Conservation (phyloP, 2,797 vertebrate genomes). For the Ambastaia sidthimunki region DNA sequence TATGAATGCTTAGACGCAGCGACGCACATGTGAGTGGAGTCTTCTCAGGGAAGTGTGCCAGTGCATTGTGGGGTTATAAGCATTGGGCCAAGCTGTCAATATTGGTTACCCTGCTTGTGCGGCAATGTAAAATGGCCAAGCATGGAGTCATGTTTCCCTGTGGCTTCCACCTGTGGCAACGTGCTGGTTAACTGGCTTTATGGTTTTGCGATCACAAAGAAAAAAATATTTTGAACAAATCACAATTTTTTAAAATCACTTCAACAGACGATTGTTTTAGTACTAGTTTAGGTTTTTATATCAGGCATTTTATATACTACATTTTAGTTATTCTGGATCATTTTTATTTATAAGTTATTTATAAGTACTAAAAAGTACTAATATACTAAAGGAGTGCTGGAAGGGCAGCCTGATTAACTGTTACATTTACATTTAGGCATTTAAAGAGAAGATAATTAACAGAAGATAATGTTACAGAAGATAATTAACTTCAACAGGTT, state of each 20-base stretch:
- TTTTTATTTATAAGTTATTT: no score
- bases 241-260: no score
- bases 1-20: conserved; percentile 19
- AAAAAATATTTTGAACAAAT: no score
- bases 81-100: conserved; percentile 17
- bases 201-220: no score
- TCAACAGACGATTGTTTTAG: no score
- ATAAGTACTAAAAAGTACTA: no score
- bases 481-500: background rate
- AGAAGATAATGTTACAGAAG: no score
- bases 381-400: no score
- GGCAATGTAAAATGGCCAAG: background rate
- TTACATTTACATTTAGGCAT: background rate
- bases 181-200: background rate
- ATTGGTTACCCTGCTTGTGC: background rate
- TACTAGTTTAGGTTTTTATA: no score
- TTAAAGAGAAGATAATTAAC: no score
- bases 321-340: no score
- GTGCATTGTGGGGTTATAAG: conserved; percentile 9
- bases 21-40: conserved; percentile 1
- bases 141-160: background rate
- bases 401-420: background rate
- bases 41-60: conserved; percentile 8
- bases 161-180: conserved; percentile 9
- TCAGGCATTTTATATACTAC: no score